These are phyloP conservation scores for Crossaster papposus DNA, from an alignment of 53 echinoderm and acorn worm species.

Conservation along the genomic window DNA sequence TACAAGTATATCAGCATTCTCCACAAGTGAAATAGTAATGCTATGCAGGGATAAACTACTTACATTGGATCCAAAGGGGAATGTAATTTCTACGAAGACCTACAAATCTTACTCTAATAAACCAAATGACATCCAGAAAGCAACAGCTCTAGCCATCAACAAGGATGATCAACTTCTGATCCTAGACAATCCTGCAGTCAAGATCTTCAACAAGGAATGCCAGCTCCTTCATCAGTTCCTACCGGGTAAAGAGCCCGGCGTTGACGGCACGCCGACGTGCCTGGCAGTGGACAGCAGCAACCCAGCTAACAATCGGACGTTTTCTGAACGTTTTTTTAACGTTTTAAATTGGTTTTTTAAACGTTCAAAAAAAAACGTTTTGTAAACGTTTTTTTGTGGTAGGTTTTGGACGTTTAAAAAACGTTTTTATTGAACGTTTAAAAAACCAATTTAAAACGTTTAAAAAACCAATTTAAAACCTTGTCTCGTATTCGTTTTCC, in stretches of 20 bases:
- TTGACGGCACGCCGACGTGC: background rate
- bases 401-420: too few species aligned
- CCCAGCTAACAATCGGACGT: too few species aligned
- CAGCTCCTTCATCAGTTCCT: slow-evolving; percentile 3
- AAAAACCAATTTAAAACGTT: too few species aligned
- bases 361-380: too few species aligned
- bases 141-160: background rate
- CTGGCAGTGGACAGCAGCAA: slow-evolving; percentile 14
- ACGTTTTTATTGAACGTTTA: too few species aligned
- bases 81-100: too few species aligned
- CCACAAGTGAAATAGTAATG: background rate
- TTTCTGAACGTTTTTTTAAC: too few species aligned
- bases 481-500: too few species aligned
- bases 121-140: too few species aligned
- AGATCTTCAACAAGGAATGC: background rate
- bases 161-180: background rate
- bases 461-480: too few species aligned
- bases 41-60: background rate
- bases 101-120: background rate
- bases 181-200: background rate
- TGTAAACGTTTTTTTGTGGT: too few species aligned
- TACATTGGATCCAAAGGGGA: background rate
- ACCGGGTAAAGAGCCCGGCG: background rate
- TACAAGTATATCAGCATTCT: background rate
- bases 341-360: too few species aligned